phyloP scores from a whole-genome alignment of 2,113 vertebrate species.

The Bujurquina vittata region DNA sequence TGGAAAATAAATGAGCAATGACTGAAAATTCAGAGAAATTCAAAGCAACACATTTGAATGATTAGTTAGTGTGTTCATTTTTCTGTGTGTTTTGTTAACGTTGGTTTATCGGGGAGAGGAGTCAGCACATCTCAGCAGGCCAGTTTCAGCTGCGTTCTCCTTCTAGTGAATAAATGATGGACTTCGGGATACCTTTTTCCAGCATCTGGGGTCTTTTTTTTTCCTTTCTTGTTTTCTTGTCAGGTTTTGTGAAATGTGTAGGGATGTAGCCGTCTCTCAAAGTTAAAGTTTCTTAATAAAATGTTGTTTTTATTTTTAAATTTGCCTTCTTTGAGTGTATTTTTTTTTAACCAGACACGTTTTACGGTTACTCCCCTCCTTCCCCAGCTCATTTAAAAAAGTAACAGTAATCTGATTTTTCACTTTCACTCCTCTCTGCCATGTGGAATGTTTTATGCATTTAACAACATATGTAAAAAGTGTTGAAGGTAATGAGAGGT shows the following conservation, averaged over 20 bases:
- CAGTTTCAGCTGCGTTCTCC: not conserved
- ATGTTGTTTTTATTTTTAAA: fast-evolving
- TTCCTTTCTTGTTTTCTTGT: fast-evolving
- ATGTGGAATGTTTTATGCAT: too few species aligned
- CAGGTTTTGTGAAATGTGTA: fast-evolving
- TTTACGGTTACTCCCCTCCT: not conserved
- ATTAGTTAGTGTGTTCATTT: not conserved
- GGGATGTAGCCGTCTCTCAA: not conserved
- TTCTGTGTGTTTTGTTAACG: not conserved
- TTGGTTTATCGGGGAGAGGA: not conserved
- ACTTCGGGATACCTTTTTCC: not conserved
- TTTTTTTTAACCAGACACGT: not conserved
- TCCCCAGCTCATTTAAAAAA: too few species aligned
- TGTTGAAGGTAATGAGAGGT: too few species aligned
- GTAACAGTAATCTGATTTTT: too few species aligned
- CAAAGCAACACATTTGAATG: not conserved
- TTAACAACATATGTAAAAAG: too few species aligned
- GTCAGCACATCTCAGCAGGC: not conserved
- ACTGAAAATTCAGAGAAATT: not conserved
- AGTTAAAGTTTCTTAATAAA: not conserved
- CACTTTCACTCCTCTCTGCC: too few species aligned
- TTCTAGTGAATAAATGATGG: not conserved
- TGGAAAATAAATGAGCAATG: not conserved
- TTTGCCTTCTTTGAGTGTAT: not conserved
- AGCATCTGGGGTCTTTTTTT: fast-evolving